Evolutionary conservation across 1,140 invertebrate species (phyloP).

Genomic region (Lithobius niger): DNA sequence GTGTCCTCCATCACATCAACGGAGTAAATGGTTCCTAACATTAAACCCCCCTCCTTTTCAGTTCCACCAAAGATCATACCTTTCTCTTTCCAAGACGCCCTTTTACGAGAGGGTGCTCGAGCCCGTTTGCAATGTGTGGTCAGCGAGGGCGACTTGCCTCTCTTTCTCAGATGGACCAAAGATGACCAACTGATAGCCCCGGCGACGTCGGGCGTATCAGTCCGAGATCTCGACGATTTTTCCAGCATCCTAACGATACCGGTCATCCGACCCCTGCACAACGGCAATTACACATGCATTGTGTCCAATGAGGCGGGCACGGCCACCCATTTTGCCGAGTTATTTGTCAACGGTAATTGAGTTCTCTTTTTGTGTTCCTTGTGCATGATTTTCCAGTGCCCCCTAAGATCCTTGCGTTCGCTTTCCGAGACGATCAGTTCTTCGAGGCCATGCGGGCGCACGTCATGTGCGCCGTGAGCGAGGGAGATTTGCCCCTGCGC

Average conservation of each 20-base stretch:
- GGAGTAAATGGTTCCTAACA: too few relatives aligned
- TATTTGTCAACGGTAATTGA: slow-evolving; percentile 68
- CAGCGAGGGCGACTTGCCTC: slow-evolving; percentile 43
- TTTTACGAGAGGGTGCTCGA: slow-evolving; percentile 55
- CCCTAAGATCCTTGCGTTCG: slow-evolving; percentile 44
- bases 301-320: slow-evolving; percentile 55
- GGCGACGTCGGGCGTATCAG: slow-evolving; percentile 25
- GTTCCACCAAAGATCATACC: slow-evolving; percentile 43
- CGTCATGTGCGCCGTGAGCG: slow-evolving; percentile 52
- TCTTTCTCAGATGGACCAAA: slow-evolving; percentile 20
- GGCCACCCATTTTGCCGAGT: slow-evolving; percentile 52
- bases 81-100: slow-evolving; percentile 40
- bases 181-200: background rate
- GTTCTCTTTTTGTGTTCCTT: background rate
- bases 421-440: slow-evolving; percentile 44
- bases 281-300: slow-evolving; percentile 60
- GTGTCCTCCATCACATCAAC: too few relatives aligned
- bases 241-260: slow-evolving; percentile 64
- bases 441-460: slow-evolving; percentile 44
- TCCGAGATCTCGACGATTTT: slow-evolving; percentile 55
- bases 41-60: too few relatives aligned
- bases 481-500: slow-evolving; percentile 30
- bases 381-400: slow-evolving; percentile 35
- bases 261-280: slow-evolving; percentile 57
- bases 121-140: slow-evolving; percentile 54